A percentile compares a stretch with the other conserved stretches of the same genome.
Conservation (phyloP, 2,888 invertebrate genomes). For the Diplolepis rosae region DNA sequence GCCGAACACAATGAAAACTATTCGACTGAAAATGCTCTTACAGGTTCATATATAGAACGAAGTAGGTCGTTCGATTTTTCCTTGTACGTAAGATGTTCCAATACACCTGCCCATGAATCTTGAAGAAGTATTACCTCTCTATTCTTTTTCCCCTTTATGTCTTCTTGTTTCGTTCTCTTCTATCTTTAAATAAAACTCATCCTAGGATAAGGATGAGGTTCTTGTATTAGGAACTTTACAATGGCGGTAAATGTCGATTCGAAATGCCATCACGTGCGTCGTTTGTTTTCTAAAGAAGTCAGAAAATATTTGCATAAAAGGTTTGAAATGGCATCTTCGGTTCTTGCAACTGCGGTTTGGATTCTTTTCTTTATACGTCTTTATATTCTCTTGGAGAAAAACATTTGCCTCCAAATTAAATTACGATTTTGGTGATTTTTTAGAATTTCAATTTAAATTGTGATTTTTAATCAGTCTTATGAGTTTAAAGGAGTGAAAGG, state of each 20-base stretch:
- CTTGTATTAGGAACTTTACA: neutral
- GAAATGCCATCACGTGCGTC: conserved; percentile 9
- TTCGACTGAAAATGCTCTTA: conserved; percentile 5
- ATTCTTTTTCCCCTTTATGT: neutral
- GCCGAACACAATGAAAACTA: neutral
- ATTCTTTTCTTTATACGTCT: neutral
- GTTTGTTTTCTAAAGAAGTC: conserved; percentile 4
- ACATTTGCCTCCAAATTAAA: no score
- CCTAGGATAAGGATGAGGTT: conserved; percentile 7
- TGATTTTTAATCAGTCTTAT: no score
- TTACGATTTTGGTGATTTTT: no score
- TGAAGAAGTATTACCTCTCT: conserved; percentile 21
- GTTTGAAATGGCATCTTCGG: neutral
- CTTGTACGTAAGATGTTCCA: conserved; percentile 13
- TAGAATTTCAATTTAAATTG: no score
- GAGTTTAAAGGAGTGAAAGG: no score
- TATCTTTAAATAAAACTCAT: neutral
- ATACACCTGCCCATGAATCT: conserved; percentile 35
- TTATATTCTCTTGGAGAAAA: neutral
- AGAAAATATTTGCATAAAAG: conserved; percentile 11
- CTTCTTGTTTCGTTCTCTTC: neutral
- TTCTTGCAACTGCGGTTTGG: neutral
- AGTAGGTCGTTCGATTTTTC: conserved; percentile 38
- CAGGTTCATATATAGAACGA: conserved; percentile 25
- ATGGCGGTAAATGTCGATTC: conserved; percentile 9